phyloP scores from a whole-genome alignment of 2,797 vertebrate species.

The Acridotheres tristis region DNA sequence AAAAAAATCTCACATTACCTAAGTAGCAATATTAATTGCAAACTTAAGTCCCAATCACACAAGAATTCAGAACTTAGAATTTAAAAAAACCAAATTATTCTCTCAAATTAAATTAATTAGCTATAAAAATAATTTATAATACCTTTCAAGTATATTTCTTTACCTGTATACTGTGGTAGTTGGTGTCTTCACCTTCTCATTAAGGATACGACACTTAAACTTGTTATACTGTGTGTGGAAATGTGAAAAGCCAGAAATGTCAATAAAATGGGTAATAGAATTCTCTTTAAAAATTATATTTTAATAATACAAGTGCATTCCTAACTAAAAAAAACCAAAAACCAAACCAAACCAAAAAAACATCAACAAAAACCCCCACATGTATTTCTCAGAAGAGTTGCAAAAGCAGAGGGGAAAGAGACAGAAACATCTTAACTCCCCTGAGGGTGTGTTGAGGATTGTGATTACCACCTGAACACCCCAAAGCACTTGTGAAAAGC shows the following conservation, averaged over 20 bases:
- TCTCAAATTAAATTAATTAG: neutral
- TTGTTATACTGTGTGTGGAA: slow-evolving; percentile 86
- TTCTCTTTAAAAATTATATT: neutral
- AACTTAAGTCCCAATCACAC: neutral
- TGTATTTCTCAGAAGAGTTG: neutral
- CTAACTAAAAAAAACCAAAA: neutral
- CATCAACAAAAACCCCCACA: neutral
- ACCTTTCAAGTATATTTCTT: neutral
- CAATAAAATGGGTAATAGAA: neutral
- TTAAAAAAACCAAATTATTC: neutral
- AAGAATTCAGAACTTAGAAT: neutral
- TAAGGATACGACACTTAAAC: slow-evolving; percentile 95
- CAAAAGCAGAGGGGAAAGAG: neutral
- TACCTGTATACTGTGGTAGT: slow-evolving; percentile 95
- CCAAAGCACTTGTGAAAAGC: neutral
- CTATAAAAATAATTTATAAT: neutral
- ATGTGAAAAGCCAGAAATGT: neutral
- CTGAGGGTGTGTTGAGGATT: neutral
- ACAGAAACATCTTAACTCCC: neutral
- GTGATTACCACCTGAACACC: neutral
- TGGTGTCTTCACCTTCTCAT: slow-evolving; percentile 90
- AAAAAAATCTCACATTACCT: neutral
- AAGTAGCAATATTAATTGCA: neutral
- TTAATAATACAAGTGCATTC: neutral
- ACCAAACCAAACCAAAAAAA: neutral